Evolutionary conservation across 2,888 invertebrate genomes (phyloP).

Genomic region (Drosophila kanekoi): DNA sequence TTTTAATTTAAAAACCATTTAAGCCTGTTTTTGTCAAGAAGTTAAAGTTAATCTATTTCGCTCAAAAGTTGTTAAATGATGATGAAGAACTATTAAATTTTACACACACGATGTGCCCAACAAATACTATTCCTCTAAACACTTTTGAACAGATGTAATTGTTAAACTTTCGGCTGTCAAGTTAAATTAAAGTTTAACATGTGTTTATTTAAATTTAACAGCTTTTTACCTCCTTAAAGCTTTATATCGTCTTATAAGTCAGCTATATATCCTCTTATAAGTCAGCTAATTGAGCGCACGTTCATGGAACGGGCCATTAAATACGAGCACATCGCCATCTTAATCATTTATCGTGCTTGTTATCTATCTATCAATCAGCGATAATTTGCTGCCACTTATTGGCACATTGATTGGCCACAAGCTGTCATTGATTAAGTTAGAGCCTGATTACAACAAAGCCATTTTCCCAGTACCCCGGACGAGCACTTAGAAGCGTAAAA

Average conservation of each 20-base stretch:
- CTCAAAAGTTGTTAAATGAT: too few relatives aligned
- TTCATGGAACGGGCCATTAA: neutral
- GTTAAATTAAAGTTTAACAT: too few relatives aligned
- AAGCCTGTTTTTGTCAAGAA: too few relatives aligned
- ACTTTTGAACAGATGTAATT: too few relatives aligned
- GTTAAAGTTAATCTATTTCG: too few relatives aligned
- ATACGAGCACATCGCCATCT: slow-evolving; percentile 11
- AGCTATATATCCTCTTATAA: neutral
- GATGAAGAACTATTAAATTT: too few relatives aligned
- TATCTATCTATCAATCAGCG: slow-evolving; percentile 47
- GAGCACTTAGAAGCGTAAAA: slow-evolving; percentile 25
- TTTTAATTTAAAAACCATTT: too few relatives aligned
- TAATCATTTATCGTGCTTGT: slow-evolving; percentile 35
- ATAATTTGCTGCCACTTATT: slow-evolving; percentile 54
- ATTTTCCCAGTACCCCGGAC: slow-evolving; percentile 15
- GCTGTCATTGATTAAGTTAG: slow-evolving; percentile 50
- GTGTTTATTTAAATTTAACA: neutral
- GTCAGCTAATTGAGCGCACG: neutral
- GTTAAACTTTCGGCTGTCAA: neutral
- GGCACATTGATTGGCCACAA: slow-evolving; percentile 58
- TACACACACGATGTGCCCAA: too few relatives aligned
- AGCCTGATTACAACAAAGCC: slow-evolving; percentile 38
- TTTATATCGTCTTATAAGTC: neutral
- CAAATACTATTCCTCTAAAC: too few relatives aligned
- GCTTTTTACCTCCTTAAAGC: neutral